Conservation (phyloP, 1,140 invertebrate species). For the Drosophila funebris region DNA sequence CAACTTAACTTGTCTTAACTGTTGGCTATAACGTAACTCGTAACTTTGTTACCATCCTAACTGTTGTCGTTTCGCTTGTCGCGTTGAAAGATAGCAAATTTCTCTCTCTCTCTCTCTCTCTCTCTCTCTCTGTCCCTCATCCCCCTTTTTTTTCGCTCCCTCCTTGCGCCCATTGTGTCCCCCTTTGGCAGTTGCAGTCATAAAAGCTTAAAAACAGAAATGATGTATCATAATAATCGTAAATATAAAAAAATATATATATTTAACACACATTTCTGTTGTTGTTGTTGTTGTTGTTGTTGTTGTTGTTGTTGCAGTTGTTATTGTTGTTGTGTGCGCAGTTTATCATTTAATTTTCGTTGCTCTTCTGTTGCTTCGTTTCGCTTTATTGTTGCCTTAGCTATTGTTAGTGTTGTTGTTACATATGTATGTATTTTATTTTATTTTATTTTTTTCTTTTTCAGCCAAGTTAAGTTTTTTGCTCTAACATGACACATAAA, state of each 20-base stretch:
- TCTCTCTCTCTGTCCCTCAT: too few species aligned
- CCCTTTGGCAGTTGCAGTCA: not conserved
- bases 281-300: slow-evolving; percentile 7
- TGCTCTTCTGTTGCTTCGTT: slow-evolving; percentile 12
- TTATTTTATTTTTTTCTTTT: slow-evolving; percentile 5
- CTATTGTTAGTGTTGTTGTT: not conserved
- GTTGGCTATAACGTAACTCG: not conserved
- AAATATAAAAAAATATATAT: slow-evolving; percentile 52
- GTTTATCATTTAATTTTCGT: slow-evolving; percentile 28
- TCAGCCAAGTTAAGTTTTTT: slow-evolving; percentile 7
- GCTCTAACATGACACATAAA: slow-evolving; percentile 19
- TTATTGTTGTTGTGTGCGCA: not conserved
- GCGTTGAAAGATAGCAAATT: not conserved
- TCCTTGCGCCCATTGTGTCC: too few species aligned
- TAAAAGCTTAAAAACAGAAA: slow-evolving; percentile 3
- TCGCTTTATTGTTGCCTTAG: slow-evolving; percentile 1
- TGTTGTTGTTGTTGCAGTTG: not conserved
- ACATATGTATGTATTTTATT: not conserved
- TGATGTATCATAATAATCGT: slow-evolving; percentile 3
- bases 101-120: too few species aligned
- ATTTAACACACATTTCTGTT: slow-evolving; percentile 33
- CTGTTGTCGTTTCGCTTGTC: not conserved
- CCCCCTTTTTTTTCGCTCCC: too few species aligned
- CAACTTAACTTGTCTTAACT: slow-evolving; percentile 8
- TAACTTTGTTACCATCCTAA: slow-evolving; percentile 3